Percentiles rank a stretch among this genome's conserved stretches.
Conservation (phyloP, 1,140 invertebrate genomes). For the Oscheius sp. region DNA sequence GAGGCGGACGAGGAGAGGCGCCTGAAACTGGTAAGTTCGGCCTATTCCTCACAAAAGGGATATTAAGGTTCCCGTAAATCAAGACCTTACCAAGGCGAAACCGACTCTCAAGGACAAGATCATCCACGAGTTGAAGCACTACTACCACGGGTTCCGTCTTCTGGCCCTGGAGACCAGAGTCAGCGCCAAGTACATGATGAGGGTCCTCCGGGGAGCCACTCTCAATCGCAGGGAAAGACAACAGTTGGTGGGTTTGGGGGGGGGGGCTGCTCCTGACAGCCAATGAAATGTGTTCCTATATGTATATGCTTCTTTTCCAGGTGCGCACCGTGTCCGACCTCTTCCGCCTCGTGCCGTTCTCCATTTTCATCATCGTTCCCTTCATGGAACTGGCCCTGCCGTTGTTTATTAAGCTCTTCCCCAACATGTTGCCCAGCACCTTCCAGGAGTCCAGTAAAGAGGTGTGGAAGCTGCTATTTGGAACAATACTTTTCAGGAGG, state of each 20-base stretch:
- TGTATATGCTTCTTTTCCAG: neutral
- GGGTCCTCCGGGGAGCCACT: slow-evolving; percentile 78
- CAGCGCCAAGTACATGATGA: slow-evolving; percentile 75
- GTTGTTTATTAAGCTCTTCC: slow-evolving; percentile 90
- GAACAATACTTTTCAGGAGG: slow-evolving; percentile 67
- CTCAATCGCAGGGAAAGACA: slow-evolving; percentile 83
- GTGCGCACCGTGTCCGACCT: slow-evolving; percentile 89
- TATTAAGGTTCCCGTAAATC: neutral
- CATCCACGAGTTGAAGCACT: slow-evolving; percentile 81
- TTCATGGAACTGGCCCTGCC: slow-evolving; percentile 96
- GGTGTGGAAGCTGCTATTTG: slow-evolving; percentile 60
- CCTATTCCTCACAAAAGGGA: neutral
- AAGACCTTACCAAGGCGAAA: slow-evolving; percentile 22
- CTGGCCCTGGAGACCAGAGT: slow-evolving; percentile 87
- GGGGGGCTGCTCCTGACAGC: too few species aligned
- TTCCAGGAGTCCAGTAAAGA: slow-evolving; percentile 87
- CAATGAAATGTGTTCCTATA: neutral
- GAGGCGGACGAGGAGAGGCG: slow-evolving; percentile 40
- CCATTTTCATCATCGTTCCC: slow-evolving; percentile 93
- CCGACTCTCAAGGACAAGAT: slow-evolving; percentile 68
- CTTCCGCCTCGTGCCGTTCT: slow-evolving; percentile 93
- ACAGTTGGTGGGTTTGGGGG: slow-evolving; percentile 55
- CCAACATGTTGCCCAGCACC: slow-evolving; percentile 93
- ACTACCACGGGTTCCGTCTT: slow-evolving; percentile 94
- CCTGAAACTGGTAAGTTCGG: slow-evolving; percentile 17